These are phyloP conservation scores for Peucedramus taeniatus DNA, from an alignment of 2,113 vertebrate genomes.

Conservation along the genomic window DNA sequence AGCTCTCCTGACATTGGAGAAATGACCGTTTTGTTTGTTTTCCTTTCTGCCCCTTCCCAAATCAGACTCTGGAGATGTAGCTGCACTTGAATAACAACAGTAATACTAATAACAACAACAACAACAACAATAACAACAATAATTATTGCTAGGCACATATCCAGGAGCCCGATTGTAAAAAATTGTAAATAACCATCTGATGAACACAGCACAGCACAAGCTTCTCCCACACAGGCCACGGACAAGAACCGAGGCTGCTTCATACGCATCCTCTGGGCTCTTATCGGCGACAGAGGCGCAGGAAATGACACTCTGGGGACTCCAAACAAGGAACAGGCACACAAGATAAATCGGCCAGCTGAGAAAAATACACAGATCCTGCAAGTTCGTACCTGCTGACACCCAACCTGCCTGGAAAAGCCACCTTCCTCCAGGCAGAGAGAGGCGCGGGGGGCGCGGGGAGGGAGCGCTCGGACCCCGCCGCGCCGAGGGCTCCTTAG, in stretches of 20 bases:
- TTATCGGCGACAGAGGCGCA: background rate
- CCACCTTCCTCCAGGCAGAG: background rate
- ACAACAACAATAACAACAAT: background rate
- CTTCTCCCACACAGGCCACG: background rate
- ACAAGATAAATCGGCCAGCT: background rate
- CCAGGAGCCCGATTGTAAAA: background rate
- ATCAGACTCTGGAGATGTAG: background rate
- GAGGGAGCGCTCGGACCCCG: background rate
- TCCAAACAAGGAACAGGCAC: background rate
- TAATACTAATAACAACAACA: background rate
- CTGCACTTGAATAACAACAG: background rate
- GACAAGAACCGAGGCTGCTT: background rate
- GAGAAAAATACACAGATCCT: background rate
- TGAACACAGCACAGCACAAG: background rate
- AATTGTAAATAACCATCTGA: background rate
- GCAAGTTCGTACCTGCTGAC: background rate
- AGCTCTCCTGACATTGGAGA: background rate
- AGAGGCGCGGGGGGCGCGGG: background rate
- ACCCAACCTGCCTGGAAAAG: background rate
- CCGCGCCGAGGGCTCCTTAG: background rate
- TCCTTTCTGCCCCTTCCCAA: background rate
- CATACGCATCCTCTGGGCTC: background rate
- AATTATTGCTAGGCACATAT: background rate
- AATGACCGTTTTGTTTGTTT: background rate
- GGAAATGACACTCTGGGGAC: background rate